phyloP scores from a whole-genome alignment of 2,113 vertebrate genomes.

The Trogon melanurus region DNA sequence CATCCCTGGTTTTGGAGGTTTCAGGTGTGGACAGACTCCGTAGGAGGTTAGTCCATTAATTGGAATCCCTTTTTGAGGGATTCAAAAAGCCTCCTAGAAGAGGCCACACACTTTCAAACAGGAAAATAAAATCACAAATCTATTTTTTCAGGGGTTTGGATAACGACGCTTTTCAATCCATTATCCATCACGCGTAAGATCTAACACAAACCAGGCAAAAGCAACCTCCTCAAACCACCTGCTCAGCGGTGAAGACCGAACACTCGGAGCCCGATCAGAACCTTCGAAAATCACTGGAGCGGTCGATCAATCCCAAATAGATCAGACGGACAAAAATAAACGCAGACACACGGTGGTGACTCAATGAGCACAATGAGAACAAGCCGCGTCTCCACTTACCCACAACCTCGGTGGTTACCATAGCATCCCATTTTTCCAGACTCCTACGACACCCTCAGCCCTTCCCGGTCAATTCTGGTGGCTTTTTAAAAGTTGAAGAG shows the following conservation, averaged over 20 bases:
- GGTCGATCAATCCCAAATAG: background rate
- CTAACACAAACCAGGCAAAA: background rate
- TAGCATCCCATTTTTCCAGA: constrained; percentile 5
- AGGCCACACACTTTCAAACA: background rate
- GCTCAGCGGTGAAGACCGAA: background rate
- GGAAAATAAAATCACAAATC: too few relatives aligned
- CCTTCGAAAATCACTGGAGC: constrained; percentile 7
- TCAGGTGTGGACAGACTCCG: background rate
- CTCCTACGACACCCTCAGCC: background rate
- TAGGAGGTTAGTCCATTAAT: background rate
- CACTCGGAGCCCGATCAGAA: background rate
- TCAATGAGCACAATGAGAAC: background rate
- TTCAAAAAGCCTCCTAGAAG: background rate
- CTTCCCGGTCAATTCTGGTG: background rate
- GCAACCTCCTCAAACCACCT: background rate
- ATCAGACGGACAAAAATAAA: constrained; percentile 31
- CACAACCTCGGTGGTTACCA: constrained; percentile 32
- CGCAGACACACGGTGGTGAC: background rate
- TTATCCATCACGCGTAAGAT: background rate
- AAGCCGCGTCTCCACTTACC: background rate
- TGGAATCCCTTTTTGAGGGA: background rate
- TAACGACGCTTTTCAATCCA: background rate
- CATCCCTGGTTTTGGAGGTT: background rate
- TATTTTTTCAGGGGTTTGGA: background rate
- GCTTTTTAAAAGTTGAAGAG: background rate